Evolutionary conservation across 2,797 vertebrate genomes (phyloP), one percentile per base, ranked within the genome.

Genomic region (Gallinago nigripennis): DNA sequence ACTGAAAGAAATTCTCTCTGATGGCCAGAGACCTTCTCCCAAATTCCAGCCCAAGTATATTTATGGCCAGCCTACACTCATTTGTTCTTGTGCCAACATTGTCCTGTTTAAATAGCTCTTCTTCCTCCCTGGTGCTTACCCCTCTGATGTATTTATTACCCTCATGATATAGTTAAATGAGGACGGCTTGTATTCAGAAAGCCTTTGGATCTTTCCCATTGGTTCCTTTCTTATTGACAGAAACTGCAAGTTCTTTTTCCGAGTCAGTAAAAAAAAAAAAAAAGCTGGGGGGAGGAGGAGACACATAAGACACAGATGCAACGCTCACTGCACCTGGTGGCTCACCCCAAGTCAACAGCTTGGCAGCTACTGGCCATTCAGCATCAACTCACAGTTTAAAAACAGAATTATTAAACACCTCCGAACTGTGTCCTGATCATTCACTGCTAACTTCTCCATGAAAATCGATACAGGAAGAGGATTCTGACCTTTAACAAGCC

Each of bases 71-170:
- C 8, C 65, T 66, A 45, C 48, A 45, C 43, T 66, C 50, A 82
- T 35, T 88, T 88, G 70, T 71, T 92, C 65, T 81, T 70, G 53
- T 68, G 85, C 82, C 53, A 90, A 9, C 56, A 61, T 70, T 87
- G 89, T 82, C 92, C 86, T 81, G 65, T 80, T 68, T 37, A 82
- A 95, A 83, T 33, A 91, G 79, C 21, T 85, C 46, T 90, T 94
- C 66, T 87, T 94, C 80, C 72, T 92, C 87, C 35, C 45, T 64
- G 31, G 28, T 87, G 69, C 57, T 96, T 35, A 64, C 53, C 20
- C 60, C 24, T 87, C 89, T 68, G 86, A 93, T 82, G 35, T 91
- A 89, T 84, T 89, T 77, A 79, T 87, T 77, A 73, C 60, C 27
- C 27, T 87, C 35, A 45, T 83, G 91, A 77, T 63, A 68, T 3